Conservation (phyloP, 2,113 vertebrate species). For the Atherinomorus stipes region DNA sequence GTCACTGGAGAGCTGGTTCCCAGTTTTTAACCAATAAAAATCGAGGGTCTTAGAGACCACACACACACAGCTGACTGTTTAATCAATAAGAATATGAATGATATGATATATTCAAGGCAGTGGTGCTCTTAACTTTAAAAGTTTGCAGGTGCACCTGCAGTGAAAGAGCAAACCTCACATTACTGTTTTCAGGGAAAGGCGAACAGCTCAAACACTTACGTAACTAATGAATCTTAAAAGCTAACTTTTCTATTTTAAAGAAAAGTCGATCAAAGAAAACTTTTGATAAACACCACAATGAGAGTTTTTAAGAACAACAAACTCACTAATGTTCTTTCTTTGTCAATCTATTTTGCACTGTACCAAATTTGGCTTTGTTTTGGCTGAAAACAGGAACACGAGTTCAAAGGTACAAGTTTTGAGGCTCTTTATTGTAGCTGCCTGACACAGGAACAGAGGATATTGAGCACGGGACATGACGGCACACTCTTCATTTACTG, state of each 20-base stretch:
- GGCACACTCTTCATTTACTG: too few relatives aligned
- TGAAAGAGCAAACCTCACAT: not conserved
- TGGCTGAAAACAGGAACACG: not conserved
- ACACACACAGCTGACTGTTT: constrained; percentile 13
- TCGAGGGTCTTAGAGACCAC: too few relatives aligned
- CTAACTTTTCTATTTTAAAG: not conserved
- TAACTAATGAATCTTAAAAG: not conserved
- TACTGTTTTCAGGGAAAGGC: not conserved
- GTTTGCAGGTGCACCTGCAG: too few relatives aligned
- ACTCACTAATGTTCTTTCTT: not conserved
- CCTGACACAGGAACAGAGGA: too few relatives aligned
- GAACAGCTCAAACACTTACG: not conserved
- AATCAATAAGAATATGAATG: constrained; percentile 22
- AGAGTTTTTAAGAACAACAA: not conserved
- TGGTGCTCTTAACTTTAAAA: not conserved
- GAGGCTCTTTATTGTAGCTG: too few relatives aligned
- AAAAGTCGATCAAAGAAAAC: not conserved
- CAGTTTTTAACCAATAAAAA: too few relatives aligned
- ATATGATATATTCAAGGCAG: constrained; percentile 12
- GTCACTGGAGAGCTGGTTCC: too few relatives aligned
- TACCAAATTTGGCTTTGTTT: too few relatives aligned
- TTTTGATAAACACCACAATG: not conserved
- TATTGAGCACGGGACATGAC: too few relatives aligned
- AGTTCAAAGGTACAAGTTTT: not conserved
- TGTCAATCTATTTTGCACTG: too few relatives aligned